Conservation (phyloP, 2,888 invertebrate species). For the Tachina lurida region DNA sequence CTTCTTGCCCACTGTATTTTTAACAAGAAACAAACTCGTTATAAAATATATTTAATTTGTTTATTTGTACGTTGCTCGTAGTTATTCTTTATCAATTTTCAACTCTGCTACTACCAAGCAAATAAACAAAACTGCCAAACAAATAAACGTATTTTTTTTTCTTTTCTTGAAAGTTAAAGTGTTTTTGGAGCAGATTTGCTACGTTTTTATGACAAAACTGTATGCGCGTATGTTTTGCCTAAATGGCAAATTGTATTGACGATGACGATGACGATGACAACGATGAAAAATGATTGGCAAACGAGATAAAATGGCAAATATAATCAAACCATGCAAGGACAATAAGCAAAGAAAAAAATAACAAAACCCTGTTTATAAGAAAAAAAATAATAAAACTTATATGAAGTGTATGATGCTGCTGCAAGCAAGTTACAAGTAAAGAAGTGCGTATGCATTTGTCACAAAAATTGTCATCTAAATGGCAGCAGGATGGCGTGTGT, state of each 20-base stretch:
- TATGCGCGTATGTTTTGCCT: slow-evolving; percentile 52
- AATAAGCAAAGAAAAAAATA: slow-evolving; percentile 26
- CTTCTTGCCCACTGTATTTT: background rate
- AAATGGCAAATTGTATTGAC: slow-evolving; percentile 69
- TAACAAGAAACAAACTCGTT: background rate
- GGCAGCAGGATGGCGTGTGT: slow-evolving; percentile 23
- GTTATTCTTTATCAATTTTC: slow-evolving; percentile 11
- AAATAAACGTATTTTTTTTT: slow-evolving; percentile 44
- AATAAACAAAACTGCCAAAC: slow-evolving; percentile 57
- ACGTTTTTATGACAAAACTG: slow-evolving; percentile 43
- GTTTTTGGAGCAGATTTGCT: slow-evolving; percentile 35
- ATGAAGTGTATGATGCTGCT: slow-evolving; percentile 22
- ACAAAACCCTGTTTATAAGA: slow-evolving; percentile 2
- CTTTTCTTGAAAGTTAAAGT: slow-evolving; percentile 38
- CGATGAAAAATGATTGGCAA: slow-evolving; percentile 68
- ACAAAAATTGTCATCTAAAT: slow-evolving; percentile 61
- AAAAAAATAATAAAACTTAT: slow-evolving; percentile 41
- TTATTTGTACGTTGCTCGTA: slow-evolving; percentile 1
- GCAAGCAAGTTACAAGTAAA: slow-evolving; percentile 31
- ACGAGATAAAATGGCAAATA: slow-evolving; percentile 67
- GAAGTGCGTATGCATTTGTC: slow-evolving; percentile 72
- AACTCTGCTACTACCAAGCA: slow-evolving; percentile 41
- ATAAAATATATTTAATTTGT: slow-evolving; percentile 19
- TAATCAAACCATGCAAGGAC: slow-evolving; percentile 54
- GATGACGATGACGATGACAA: slow-evolving; percentile 31